Conservation (phyloP, 1,140 invertebrate genomes). For the Macrosteles quadrilineatus region DNA sequence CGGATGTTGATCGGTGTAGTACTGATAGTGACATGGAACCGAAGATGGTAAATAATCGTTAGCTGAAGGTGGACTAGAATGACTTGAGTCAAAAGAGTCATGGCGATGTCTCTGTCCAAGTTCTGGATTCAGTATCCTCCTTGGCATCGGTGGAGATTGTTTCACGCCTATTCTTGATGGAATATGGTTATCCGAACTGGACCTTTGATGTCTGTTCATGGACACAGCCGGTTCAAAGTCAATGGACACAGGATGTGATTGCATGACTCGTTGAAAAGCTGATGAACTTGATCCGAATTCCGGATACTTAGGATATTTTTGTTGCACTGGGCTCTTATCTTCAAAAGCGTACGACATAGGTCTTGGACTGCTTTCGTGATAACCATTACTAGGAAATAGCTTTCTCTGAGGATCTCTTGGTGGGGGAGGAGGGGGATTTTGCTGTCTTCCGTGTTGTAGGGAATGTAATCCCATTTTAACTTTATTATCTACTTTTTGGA, state of each 20-base stretch:
- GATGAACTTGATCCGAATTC: slow-evolving; percentile 10
- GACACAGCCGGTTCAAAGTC: too few relatives aligned
- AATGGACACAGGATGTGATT: background rate
- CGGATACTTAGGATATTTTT: background rate
- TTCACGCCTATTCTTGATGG: background rate
- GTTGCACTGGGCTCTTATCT: slow-evolving; percentile 27
- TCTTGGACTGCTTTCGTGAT: slow-evolving; percentile 42
- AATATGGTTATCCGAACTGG: slow-evolving; percentile 9
- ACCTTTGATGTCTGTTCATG: slow-evolving; percentile 23
- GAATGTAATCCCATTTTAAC: background rate
- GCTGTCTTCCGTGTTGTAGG: slow-evolving; percentile 41
- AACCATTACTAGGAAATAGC: slow-evolving; percentile 51
- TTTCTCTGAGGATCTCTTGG: slow-evolving; percentile 66
- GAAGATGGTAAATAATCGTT: too few relatives aligned
- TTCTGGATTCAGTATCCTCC: background rate
- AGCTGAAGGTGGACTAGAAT: too few relatives aligned
- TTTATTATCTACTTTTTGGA: background rate
- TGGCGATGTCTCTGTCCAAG: too few relatives aligned
- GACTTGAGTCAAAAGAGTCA: too few relatives aligned
- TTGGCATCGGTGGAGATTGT: background rate
- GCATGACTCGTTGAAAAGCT: background rate
- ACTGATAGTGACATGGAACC: slow-evolving; percentile 53
- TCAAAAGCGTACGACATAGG: slow-evolving; percentile 58
- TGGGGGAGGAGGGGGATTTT: slow-evolving; percentile 65
- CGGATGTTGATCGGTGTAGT: slow-evolving; percentile 65